Evolutionary conservation across 2,113 vertebrate genomes (phyloP).

Genomic region (Scartelaos histophorus): DNA sequence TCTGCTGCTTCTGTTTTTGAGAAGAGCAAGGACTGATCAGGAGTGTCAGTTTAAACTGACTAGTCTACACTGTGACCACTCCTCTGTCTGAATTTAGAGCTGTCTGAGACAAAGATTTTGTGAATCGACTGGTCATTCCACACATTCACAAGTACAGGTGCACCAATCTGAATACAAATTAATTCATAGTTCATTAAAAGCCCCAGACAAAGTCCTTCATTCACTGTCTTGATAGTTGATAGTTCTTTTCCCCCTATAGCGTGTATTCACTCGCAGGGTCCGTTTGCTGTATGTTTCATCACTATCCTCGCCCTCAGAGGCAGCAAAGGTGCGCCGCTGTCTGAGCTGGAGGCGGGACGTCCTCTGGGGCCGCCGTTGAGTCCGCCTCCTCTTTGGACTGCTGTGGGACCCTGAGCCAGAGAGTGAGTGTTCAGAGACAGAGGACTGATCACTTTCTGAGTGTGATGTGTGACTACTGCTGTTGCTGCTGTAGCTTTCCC

Average conservation of each 20-base stretch:
- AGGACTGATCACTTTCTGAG: constrained; percentile 62
- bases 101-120: constrained; percentile 1
- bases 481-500: constrained; percentile 54
- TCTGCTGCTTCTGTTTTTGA: neutral
- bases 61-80: neutral
- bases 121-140: neutral
- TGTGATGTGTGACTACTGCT: constrained; percentile 57
- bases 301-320: constrained; percentile 66
- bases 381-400: constrained; percentile 70
- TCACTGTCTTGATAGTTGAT: constrained; percentile 79
- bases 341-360: constrained; percentile 37
- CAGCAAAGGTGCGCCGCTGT: constrained; percentile 26
- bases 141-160: neutral
- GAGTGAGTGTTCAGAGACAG: constrained; percentile 58
- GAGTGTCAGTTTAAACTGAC: neutral
- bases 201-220: constrained; percentile 52
- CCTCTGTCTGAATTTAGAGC: neutral
- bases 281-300: constrained; percentile 42
- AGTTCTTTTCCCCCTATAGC: constrained; percentile 76
- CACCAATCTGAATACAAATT: neutral
- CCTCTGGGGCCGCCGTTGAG: constrained; percentile 31
- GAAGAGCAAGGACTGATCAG: neutral
- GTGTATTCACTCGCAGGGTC: constrained; percentile 69
- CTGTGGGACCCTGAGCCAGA: constrained; percentile 72
- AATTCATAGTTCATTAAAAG: neutral